Evolutionary conservation across 2,113 vertebrate genomes (phyloP), one percentile per base, ranked within the genome.

Genomic region (Lipophrys pholis): DNA sequence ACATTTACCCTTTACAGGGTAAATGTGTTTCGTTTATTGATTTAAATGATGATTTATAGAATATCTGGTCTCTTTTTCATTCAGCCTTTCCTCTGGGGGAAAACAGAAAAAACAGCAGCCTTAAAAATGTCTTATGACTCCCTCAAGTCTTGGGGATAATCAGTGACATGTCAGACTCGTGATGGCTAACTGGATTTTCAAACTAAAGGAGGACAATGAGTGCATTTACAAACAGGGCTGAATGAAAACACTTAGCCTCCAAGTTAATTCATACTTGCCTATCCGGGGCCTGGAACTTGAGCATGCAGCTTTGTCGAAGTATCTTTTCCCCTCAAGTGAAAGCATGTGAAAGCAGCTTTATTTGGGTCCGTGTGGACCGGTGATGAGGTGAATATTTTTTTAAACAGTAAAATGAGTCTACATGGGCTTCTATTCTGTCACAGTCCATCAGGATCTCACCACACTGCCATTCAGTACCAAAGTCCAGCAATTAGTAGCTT

Each of bases 111-210:
- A 81, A 77, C 69, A 78, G 72, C 75, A 54, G 41, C 84, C 72
- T 86, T 84, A 88, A 91, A 90, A 86, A 63, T 42, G 90, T 95
- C 93, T 92, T 73, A 88, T 95, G 93, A 95, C 94, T 91, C 62
- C 56, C 67, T 84, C 46, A 59, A 81, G 80, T 90, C 88, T 88
- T 35, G 62, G 66, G 87, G 84, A 87, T 93, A 94, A 94, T 93
- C 85, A 90, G 87, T 68, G 88, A 90, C 93, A 93, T 91, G 91
- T 93, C 81, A 89, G 70, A 77, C 91, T 92, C 94, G 93, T 95
- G 94, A 95, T 82, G 52, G 80, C 85, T 93, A 93, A 93, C 85
- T 92, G 88, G 90, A 93, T 93, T 93, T 93, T 84, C 74, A 80
- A 83, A 87, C 82, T 72, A 76, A 30, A 39, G 69, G 51, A 68